Evolutionary conservation across 1,140 invertebrate species (phyloP).

Genomic region (Megalonaias nervosa): DNA sequence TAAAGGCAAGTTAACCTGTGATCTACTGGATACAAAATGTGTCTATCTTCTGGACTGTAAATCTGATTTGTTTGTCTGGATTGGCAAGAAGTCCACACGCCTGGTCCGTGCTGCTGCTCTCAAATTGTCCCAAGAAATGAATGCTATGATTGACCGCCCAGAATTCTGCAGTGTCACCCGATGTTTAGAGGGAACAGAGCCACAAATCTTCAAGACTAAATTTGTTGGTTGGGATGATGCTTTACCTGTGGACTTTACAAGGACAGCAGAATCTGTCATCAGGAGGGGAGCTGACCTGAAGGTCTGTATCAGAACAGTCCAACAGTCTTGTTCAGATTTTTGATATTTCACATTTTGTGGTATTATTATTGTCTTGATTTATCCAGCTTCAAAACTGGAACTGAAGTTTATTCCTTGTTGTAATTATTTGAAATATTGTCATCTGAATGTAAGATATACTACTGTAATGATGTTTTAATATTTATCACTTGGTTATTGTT

Average conservation of each 20-base stretch:
- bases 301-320: slow-evolving; percentile 34
- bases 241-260: slow-evolving; percentile 98
- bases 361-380: no score
- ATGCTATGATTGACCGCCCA: slow-evolving; percentile 90
- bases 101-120: slow-evolving; percentile 96
- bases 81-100: slow-evolving; percentile 98
- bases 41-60: slow-evolving; percentile 98
- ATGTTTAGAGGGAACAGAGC: slow-evolving; percentile 78
- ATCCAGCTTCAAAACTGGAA: no score
- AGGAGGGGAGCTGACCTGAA: slow-evolving; percentile 96
- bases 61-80: slow-evolving; percentile 98
- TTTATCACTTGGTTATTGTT: no score
- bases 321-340: no score
- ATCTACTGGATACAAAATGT: slow-evolving; percentile 89
- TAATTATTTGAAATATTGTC: no score
- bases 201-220: slow-evolving; percentile 96
- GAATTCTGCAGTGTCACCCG: slow-evolving; percentile 90
- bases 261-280: slow-evolving; percentile 97
- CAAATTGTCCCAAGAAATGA: slow-evolving; percentile 95
- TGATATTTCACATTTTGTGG: no score
- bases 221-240: slow-evolving; percentile 99
- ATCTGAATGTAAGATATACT: no score
- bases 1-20: slow-evolving; percentile 77
- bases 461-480: no score
- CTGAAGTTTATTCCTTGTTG: no score